Evolutionary conservation across 2,888 invertebrate genomes (phyloP).

Genomic region (Mamestra brassicae): DNA sequence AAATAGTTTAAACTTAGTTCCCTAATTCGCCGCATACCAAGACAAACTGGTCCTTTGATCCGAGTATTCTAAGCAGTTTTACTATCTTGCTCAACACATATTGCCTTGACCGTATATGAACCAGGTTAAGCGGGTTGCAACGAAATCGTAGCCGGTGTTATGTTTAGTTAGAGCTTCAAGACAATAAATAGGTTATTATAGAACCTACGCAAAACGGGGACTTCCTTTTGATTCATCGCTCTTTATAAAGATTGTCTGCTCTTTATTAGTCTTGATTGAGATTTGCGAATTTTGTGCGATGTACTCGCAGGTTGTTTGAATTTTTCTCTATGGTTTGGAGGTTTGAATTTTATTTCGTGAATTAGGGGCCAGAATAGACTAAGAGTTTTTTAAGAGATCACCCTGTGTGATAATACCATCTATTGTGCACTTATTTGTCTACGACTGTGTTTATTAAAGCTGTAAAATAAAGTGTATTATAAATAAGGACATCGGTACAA

Average conservation of each 20-base stretch:
- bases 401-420: neutral
- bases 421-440: too few relatives aligned
- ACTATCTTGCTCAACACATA: conserved; percentile 59
- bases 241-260: conserved; percentile 62
- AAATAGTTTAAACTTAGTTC: conserved; percentile 20
- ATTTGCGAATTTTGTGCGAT: conserved; percentile 56
- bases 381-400: neutral
- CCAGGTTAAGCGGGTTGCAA: conserved; percentile 56
- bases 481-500: neutral
- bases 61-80: conserved; percentile 57
- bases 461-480: too few relatives aligned
- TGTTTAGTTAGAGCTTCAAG: conserved; percentile 49
- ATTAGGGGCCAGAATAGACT: neutral
- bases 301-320: neutral
- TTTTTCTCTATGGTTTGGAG: conserved; percentile 9
- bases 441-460: too few relatives aligned
- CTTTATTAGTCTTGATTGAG: conserved; percentile 61
- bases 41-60: conserved; percentile 27
- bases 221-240: conserved; percentile 69
- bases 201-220: conserved; percentile 65
- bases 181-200: conserved; percentile 63
- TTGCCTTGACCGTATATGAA: conserved; percentile 64
- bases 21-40: conserved; percentile 24
- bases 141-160: conserved; percentile 52
- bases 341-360: neutral